Evolutionary conservation across 2,113 vertebrate species (phyloP), one percentile per base, ranked within the genome.

Genomic region (Canis aureus): DNA sequence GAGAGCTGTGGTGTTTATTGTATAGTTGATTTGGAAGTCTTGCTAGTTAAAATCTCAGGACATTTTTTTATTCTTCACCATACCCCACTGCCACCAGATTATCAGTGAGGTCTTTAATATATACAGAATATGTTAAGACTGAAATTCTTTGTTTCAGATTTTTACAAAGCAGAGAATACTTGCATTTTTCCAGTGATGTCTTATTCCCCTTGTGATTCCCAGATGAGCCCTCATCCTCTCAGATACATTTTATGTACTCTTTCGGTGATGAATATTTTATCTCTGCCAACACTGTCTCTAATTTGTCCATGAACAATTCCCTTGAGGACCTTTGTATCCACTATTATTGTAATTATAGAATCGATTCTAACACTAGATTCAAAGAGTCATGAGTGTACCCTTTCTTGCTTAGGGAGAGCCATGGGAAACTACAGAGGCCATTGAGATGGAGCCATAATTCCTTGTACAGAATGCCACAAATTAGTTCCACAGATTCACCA

Each of bases 401-500:
- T 81, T 88, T 85, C 38, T 74, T n/a, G 16, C 22, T 67, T 87
- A 6, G 22, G 27, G 79, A 85, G 32, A 89, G 38, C 20, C 10
- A 27, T 13, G 15, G 32, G 5, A 49, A 67, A 3, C 60, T 84
- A 23, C 4, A 0, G 79, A 88, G 66, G 62, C 79, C 86, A 4
- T 94, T 81, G 88, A 96, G 71, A 53, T 85, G 27, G 49, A 84
- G 64, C 78, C 35, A 60, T 55, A 89, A 76, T 95, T 93, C 38
- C 80, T 74, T 89, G 57, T 90, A 43, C 1, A 90, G 62, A 97
- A 82, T 60, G 81, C 51, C 6, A 78, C 43, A 92, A 86, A 71
- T 96, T 81, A 83, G 85, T 94, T 91, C 55, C 87, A 66, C 55
- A 95, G 64, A 49, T 29, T 7, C 89, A 78, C 96, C 93, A 60